These are phyloP conservation scores for Felis catus DNA, from an alignment of 2,113 vertebrate species.

Conservation along the genomic window F.catus_Fca126_mat1.0 CM031420.1:98162001-98162500, in stretches of 20 bases:
- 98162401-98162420: background rate
- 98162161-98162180: background rate
- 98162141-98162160: background rate
- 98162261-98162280: background rate
- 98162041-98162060: background rate
- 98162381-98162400: background rate
- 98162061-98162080: background rate
- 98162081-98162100: background rate
- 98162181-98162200: background rate
- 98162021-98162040: too few relatives aligned
- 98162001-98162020: too few relatives aligned
- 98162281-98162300: background rate
- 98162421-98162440: background rate
- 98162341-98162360: background rate
- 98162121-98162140: background rate
- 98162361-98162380: background rate
- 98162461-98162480: background rate
- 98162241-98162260: background rate
- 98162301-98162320: background rate
- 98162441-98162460: background rate
- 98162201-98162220: background rate
- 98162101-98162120: background rate
- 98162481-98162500: background rate
- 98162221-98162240: background rate
- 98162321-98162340: background rate